Percentiles rank a stretch among this genome's conserved stretches.
These are phyloP conservation scores for Callopanchax toddi DNA, from an alignment of 2,113 vertebrate genomes.

Conservation along the genomic window DNA sequence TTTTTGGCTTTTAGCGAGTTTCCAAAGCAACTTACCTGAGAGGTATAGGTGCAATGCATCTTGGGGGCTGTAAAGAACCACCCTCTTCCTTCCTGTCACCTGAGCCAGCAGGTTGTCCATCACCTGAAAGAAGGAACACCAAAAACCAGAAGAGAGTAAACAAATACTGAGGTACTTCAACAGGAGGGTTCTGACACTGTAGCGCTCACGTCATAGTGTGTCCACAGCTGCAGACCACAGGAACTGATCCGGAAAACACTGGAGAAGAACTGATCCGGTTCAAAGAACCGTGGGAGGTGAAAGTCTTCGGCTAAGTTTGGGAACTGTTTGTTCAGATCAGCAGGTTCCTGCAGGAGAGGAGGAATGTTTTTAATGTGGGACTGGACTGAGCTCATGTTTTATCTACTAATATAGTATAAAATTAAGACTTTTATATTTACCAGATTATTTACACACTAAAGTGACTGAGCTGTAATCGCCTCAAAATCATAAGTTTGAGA, in stretches of 20 bases:
- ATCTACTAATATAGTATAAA: too few relatives aligned
- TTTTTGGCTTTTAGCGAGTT: neutral
- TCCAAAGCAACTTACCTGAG: slow-evolving; percentile 77
- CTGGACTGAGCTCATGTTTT: too few relatives aligned
- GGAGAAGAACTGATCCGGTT: slow-evolving; percentile 91
- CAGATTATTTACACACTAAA: too few relatives aligned
- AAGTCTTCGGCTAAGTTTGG: slow-evolving; percentile 89
- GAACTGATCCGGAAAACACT: slow-evolving; percentile 97
- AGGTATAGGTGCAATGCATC: slow-evolving; percentile 93
- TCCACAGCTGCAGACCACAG: slow-evolving; percentile 93
- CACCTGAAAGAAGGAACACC: slow-evolving; percentile 77
- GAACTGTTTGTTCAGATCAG: slow-evolving; percentile 93
- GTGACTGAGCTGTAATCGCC: too few relatives aligned
- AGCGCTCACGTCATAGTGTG: slow-evolving; percentile 92
- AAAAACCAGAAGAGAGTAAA: neutral
- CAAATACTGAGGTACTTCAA: neutral
- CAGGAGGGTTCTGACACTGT: neutral
- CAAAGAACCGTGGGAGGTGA: slow-evolving; percentile 87
- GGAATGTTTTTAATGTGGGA: too few relatives aligned
- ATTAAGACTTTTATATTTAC: too few relatives aligned
- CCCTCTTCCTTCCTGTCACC: slow-evolving; percentile 89
- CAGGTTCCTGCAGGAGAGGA: slow-evolving; percentile 85
- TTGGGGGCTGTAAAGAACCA: slow-evolving; percentile 89
- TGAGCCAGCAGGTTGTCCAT: slow-evolving; percentile 99
- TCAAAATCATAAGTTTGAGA: too few relatives aligned